Evolutionary conservation across 1,140 invertebrate species (phyloP).

Genomic region (Cyclina sinensis): DNA sequence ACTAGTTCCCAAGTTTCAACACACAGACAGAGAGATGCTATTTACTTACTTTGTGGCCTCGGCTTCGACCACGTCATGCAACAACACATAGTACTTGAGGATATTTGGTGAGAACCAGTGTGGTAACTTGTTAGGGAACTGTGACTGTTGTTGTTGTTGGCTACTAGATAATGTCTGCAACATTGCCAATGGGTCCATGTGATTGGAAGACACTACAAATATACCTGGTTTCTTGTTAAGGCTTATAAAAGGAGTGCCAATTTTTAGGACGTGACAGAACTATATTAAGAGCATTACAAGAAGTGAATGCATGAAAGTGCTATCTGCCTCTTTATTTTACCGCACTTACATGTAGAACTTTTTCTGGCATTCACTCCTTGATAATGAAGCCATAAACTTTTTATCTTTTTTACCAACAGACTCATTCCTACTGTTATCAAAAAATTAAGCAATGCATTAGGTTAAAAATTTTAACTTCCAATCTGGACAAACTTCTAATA

Average conservation of each 20-base stretch:
- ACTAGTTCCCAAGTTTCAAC: no score
- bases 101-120: slow-evolving; percentile 97
- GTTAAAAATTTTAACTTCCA: background rate
- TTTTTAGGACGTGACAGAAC: no score
- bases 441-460: background rate
- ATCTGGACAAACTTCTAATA: no score
- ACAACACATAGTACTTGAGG: slow-evolving; percentile 95
- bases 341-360: no score
- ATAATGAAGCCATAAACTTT: no score
- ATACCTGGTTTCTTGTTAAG: slow-evolving; percentile 83
- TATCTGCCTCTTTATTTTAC: no score
- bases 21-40: no score
- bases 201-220: slow-evolving; percentile 94
- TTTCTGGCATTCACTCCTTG: no score
- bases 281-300: no score
- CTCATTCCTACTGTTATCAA: no score
- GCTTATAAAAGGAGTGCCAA: slow-evolving; percentile 50
- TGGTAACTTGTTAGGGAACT: slow-evolving; percentile 87
- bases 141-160: slow-evolving; percentile 92
- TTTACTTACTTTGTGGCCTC: slow-evolving; percentile 89
- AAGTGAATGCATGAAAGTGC: no score
- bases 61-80: slow-evolving; percentile 93
- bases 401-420: no score
- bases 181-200: slow-evolving; percentile 93
- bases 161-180: slow-evolving; percentile 93